These are phyloP conservation scores for Toxotes chatareus DNA, from an alignment of 2,113 vertebrate species.

Conservation along the genomic window DNA sequence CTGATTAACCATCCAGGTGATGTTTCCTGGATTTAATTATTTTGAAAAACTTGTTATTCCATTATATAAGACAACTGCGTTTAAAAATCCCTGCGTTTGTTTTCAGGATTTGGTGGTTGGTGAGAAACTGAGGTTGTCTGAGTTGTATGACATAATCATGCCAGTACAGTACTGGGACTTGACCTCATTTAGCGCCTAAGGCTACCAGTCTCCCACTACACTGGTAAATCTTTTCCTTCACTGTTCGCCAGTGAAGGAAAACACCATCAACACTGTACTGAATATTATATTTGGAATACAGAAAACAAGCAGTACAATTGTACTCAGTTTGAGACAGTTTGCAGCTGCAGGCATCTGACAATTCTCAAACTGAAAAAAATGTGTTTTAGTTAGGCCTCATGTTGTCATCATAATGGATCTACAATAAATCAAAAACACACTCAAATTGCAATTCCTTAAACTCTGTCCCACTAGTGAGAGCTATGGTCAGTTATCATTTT, in stretches of 20 bases:
- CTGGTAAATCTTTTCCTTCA: not conserved
- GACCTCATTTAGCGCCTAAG: slow-evolving; percentile 13
- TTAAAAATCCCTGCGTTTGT: not conserved
- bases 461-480: not conserved
- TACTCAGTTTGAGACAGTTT: not conserved
- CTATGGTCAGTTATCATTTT: not conserved
- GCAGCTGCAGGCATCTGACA: too few species aligned
- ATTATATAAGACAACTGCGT: not conserved
- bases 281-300: not conserved
- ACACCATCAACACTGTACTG: not conserved
- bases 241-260: not conserved
- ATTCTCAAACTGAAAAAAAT: too few species aligned
- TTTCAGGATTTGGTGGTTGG: not conserved
- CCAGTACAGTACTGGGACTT: slow-evolving; percentile 3
- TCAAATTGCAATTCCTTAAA: not conserved
- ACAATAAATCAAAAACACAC: not conserved
- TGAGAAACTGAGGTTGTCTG: not conserved
- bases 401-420: not conserved
- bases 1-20: not conserved
- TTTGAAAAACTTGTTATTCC: not conserved
- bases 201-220: slow-evolving; percentile 4
- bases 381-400: too few species aligned
- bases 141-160: not conserved
- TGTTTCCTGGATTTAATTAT: not conserved
- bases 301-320: not conserved